Evolutionary conservation across 2,113 vertebrate genomes (phyloP), one percentile per base, ranked within the genome.

Genomic region (Hemichromis elongatus): DNA sequence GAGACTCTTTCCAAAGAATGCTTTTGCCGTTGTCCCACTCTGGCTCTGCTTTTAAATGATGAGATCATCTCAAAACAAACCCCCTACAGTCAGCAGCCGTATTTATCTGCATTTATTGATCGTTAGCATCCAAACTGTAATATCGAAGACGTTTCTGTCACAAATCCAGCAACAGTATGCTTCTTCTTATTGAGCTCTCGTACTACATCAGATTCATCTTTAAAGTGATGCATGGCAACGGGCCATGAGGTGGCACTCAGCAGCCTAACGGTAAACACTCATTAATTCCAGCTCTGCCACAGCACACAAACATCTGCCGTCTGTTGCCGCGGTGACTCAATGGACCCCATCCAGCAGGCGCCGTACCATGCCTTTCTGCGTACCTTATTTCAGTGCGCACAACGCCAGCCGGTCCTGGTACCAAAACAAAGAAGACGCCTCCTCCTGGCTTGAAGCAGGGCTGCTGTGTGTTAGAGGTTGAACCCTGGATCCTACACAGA

Each of bases 261-360:
- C 70, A 2, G 26, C 86, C 70, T 16, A 61, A 75, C 6, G 5
- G 90, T 89, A 94, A 92, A 94, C 90, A 93, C 81, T 94, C 89
- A 92, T 94, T 95, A 93, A 86, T 88, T 80, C 80, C 57, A 47
- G 55, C 47, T 82, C 90, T 84, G 84, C 83, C 82, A 86, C 79
- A 56, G 35, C 80, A 86, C 84, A 88, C 87, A 86, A 81, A 86
- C 89, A 89, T 89, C 86, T 88, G 86, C 80, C 28, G 50, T 82
- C 54, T 84, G 87, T 81, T 83, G 83, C 42, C 11, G 6, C 28
- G 6, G 30, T 61, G 85, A 92, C 53, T 85, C 75, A 40, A 21
- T 90, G 85, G 63, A 85, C 66, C 83, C 79, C 3, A 33, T 85
- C 57, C 70, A 82, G 50, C 75, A 52, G 37, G 53, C 45, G 35